A percentile compares a stretch with the other conserved stretches of the same genome.
phyloP scores from a whole-genome alignment of 2,888 invertebrate genomes.

The Eristalis tenax region DNA sequence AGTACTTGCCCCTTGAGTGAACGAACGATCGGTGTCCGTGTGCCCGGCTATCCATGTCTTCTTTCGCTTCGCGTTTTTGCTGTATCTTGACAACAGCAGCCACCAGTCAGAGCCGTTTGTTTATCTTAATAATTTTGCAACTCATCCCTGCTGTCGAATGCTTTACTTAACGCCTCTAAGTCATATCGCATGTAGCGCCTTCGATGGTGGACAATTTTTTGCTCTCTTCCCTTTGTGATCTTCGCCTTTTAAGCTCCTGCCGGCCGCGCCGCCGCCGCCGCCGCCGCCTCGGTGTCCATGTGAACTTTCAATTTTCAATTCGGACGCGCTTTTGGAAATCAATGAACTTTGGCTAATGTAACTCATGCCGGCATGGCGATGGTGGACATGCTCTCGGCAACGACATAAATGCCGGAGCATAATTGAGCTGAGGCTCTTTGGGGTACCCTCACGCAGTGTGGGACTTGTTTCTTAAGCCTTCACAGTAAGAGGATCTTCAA shows the following conservation, averaged over 20 bases:
- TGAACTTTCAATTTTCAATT: not conserved
- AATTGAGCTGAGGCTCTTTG: constrained; percentile 15
- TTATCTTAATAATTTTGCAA: constrained; percentile 44
- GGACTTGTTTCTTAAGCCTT: constrained; percentile 15
- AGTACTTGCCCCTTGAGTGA: constrained; percentile 37
- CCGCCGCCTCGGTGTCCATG: not conserved
- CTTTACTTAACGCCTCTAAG: not conserved
- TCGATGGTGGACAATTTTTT: constrained; percentile 1
- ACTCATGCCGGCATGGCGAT: not conserved
- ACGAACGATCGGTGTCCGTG: not conserved
- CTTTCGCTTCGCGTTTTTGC: not conserved
- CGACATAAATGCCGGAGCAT: constrained; percentile 1
- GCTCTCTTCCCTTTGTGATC: not conserved
- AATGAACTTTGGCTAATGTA: not conserved
- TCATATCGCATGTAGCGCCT: constrained; percentile 9
- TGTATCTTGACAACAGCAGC: too few species aligned
- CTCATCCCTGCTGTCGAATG: constrained; percentile 22
- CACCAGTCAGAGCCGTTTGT: not conserved
- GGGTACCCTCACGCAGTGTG: not conserved
- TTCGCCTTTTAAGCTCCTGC: not conserved
- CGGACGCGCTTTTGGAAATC: not conserved
- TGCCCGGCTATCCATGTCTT: not conserved
- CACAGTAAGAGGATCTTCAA: constrained; percentile 53
- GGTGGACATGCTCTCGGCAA: not conserved
- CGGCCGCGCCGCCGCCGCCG: not conserved